Base-by-base conservation (phyloP, 2,113 vertebrate genomes). In the Vidua macroura region DNA sequence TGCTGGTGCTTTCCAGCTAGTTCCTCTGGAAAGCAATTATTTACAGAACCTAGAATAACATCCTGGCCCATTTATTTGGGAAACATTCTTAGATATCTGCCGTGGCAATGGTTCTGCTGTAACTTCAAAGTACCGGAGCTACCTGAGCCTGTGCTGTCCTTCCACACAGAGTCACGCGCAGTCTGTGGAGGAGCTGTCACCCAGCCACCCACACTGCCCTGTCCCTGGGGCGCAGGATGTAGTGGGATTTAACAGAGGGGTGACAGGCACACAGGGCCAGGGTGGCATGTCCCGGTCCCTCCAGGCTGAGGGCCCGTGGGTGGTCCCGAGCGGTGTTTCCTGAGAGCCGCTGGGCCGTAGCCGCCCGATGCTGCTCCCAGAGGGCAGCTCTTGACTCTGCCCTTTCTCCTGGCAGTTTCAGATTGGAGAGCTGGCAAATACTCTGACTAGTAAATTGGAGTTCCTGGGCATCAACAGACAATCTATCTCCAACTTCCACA, bases 401-500 rank as follows among this genome's bases (percentile, higher is more conserved):
- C 56, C 73, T 94, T 93, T 91, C 62, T 97, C 77, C 93, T 52
- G 97, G 93, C 96, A 99, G 99, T 99, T 99, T 98, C 99, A 99
- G 98, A 99, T 99, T 62, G 99, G 99, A 97, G 99, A 99, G 97
- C 98, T 99, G 97, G 99, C 99, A 56, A 99, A 99, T 95, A 99
- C 99, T 82, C 98, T 99, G 96, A 99, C 98, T 88, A 99, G 98
- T 98, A 99, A 99, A 98, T 98, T 99, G 98, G 99, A 99, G 96
- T 99, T 99, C 96, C 96, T 99, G 92, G 99, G 99, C 92, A 99
- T 99, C 96, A 99, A 98, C 97, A 99, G 99, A 97, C 99, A 99
- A 90, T 98, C 98, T 64, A 98, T 99, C 98, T 99, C 99, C 97
- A 99, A 99, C 98, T 99, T 99, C 98, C 99, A 99, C 91, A 95